Evolutionary conservation across 2,888 invertebrate genomes (phyloP), one percentile per base, ranked within the genome.

Genomic region (Carpatolechia fugitivella): DNA sequence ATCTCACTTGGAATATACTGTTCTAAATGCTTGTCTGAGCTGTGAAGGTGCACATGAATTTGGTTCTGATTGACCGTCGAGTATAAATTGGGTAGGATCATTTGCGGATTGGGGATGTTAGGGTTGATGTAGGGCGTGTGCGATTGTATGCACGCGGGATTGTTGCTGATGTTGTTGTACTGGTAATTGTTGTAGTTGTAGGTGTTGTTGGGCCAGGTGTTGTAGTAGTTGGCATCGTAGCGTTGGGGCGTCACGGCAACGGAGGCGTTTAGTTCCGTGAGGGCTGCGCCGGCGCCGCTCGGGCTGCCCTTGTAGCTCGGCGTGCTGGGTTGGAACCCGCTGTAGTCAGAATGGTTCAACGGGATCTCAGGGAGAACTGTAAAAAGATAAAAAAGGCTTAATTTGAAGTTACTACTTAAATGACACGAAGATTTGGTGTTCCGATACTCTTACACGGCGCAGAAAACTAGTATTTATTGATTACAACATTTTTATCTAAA

Each of bases 11-110:
- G 91, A 58, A 93, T 82, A 63, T 92, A 93, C 71, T 93, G 93
- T 63, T 94, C 94, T 62, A 93, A 66, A 62, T 93, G 81, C 75
- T 93, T 94, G 52, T 94, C 94, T 5, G 92, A 86, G 50, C 93
- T 93, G 78, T 96, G 96, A 29, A 95, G 80, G 70, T 96, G 96
- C 18, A 96, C 91, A 74, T 96, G 96, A 59, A 96, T 96, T 89
- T 96, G 95, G 79, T 96, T 96, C 80, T 96, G 96, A 76, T 96
- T 96, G 53, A 96, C 95, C 20, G 96, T 96, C 40, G 96, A 95
- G 78, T 95, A 95, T 0, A 96, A 86, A 69, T 95, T 95, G 0
- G 96, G 96, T 0, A 96, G 91, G 16, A 96, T 93, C 93, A 96
- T 94, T 56, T 93, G 92, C 1, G 94, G 92, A 53, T 87, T 87